Percentiles rank a stretch among this genome's conserved stretches.
Conservation (phyloP, 2,113 vertebrate species). For the Seriola quinqueradiata region DNA sequence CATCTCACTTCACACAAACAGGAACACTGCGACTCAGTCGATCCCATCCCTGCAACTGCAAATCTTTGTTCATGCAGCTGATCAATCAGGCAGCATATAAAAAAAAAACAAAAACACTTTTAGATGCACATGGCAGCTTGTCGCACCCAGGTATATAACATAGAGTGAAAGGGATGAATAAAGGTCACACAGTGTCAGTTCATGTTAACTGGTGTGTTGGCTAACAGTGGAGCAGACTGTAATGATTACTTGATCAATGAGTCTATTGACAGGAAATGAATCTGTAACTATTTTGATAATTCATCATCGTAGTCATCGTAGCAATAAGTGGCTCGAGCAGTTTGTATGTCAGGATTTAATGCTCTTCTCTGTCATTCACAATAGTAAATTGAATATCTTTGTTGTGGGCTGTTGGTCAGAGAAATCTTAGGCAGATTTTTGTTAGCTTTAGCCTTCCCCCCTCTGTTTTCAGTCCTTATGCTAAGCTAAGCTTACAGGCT, state of each 20-base stretch:
- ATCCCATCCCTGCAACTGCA: constrained; percentile 16
- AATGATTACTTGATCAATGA: not conserved
- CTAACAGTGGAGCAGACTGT: constrained; percentile 22
- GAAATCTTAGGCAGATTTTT: not conserved
- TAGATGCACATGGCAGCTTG: not conserved
- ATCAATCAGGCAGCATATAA: constrained; percentile 32
- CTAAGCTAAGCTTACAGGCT: not conserved
- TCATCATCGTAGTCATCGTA: not conserved
- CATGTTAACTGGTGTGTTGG: constrained; percentile 35
- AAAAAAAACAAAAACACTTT: not conserved
- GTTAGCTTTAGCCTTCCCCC: not conserved
- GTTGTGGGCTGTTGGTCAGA: too few species aligned
- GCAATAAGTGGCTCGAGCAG: too few species aligned
- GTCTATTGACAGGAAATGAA: not conserved
- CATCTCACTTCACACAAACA: constrained; percentile 66
- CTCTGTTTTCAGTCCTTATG: not conserved
- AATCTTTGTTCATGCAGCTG: constrained; percentile 22
- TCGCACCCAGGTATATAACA: not conserved
- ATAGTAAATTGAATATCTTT: too few species aligned
- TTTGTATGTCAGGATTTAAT: too few species aligned
- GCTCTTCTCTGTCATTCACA: too few species aligned
- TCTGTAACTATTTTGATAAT: not conserved
- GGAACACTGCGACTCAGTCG: constrained; percentile 45
- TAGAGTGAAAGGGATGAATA: constrained; percentile 48
- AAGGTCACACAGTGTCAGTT: constrained; percentile 55